phyloP scores from a whole-genome alignment of 2,113 vertebrate species.

The Chaetorhynchus papuensis region DNA sequence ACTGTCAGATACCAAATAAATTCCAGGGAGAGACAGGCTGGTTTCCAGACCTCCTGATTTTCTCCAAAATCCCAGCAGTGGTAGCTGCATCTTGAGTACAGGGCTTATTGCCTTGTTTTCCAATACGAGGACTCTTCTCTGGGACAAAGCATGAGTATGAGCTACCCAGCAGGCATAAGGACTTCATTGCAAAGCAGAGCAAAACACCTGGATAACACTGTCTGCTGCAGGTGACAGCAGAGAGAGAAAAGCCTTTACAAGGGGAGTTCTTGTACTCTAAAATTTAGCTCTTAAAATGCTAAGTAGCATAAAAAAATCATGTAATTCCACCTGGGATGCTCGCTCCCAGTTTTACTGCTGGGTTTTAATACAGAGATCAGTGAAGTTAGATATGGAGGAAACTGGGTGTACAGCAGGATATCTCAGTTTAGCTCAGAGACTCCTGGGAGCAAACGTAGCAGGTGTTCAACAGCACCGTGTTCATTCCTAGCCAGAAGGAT shows the following conservation, averaged over 20 bases:
- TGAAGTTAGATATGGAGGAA: not conserved
- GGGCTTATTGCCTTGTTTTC: not conserved
- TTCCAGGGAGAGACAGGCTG: not conserved
- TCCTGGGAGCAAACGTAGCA: rapidly evolving
- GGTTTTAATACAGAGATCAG: not conserved
- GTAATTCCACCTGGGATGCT: not conserved
- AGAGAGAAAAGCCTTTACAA: not conserved
- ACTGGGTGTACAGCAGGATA: not conserved
- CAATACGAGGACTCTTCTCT: not conserved
- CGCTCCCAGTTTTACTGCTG: not conserved
- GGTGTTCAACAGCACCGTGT: not conserved
- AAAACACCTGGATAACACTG: not conserved
- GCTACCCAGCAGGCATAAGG: not conserved
- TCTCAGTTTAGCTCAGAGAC: not conserved
- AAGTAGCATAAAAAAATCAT: not conserved
- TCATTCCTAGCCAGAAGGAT: not conserved
- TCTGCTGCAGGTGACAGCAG: not conserved
- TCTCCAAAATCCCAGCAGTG: not conserved
- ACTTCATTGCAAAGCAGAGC: not conserved
- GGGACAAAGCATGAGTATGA: not conserved
- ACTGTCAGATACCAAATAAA: not conserved
- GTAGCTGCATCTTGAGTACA: not conserved
- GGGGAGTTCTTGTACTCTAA: not conserved
- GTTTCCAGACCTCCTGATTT: not conserved
- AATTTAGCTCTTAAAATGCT: not conserved